These are phyloP conservation scores for Xenus cinereus DNA, from an alignment of 2,113 vertebrate species.

Conservation along the genomic window DNA sequence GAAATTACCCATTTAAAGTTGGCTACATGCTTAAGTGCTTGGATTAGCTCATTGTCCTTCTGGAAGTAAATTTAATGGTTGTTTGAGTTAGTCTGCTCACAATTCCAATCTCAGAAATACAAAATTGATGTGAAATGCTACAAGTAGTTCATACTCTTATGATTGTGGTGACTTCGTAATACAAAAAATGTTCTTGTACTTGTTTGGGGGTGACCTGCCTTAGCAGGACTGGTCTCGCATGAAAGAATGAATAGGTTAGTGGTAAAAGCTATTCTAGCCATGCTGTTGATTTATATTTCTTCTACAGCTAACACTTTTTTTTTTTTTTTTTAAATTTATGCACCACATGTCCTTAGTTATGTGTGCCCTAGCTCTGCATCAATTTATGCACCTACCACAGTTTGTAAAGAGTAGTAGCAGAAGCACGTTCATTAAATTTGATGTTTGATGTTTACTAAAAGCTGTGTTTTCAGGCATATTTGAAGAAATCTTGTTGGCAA, in stretches of 20 bases:
- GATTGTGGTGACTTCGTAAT: background rate
- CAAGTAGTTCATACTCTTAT: background rate
- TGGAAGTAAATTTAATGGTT: background rate
- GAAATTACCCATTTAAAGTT: background rate
- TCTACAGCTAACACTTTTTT: background rate
- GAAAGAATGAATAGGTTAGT: background rate
- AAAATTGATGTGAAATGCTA: background rate
- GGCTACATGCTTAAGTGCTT: background rate
- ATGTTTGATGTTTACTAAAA: background rate
- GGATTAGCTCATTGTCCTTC: background rate
- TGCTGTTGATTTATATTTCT: background rate
- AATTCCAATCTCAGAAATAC: background rate
- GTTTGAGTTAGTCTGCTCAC: background rate
- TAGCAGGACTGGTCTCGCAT: background rate
- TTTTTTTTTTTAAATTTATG: background rate
- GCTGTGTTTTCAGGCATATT: background rate
- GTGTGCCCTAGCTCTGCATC: background rate
- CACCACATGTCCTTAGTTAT: background rate
- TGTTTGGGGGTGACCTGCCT: background rate
- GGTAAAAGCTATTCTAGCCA: background rate
- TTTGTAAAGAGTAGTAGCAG: background rate
- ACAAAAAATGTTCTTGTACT: background rate
- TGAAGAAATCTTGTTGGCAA: background rate
- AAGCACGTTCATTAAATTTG: background rate
- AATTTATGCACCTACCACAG: background rate